Evolutionary conservation across 2,888 invertebrate species (phyloP), one percentile per base, ranked within the genome.

Genomic region (Bedellia somnulentella): DNA sequence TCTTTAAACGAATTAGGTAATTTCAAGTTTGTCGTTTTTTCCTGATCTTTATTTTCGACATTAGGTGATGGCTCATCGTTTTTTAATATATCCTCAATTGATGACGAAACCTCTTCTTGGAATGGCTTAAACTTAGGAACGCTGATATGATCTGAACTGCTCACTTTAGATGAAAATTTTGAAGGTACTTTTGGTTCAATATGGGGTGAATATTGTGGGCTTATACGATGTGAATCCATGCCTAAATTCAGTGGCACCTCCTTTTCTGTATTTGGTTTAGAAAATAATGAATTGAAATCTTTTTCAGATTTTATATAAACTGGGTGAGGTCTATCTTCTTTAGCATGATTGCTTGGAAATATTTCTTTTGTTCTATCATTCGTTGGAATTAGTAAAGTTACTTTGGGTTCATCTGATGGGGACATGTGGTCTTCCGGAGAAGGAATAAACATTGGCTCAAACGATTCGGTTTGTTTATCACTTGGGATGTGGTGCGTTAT

Each of bases 361-460:
- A 71, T 44, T 54, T 77, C 68, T 37, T 64, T 68, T 2, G 75
- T 73, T 38, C 48, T 57, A 17, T 64, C 67, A 25, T 57, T 49
- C 8, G 52, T 55, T 1, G 66, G 40, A 36, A 68, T 33, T 18
- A 18, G 9, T 18, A 18, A 9, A 18, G 18, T 18, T 18, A 9
- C 9, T 6, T 18, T 9, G 18, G 18, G 18, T n/a, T n/a, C n/a
- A n/a, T n/a, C n/a, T n/a, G n/a, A n/a, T n/a, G n/a, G n/a, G n/a
- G n/a, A n/a, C 42, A 76, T 46, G 44, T 82, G 82, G 42, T 87
- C 87, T 8, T 80, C 79, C 1, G 89, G 88, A 1, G 89, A 89
- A 1, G 89, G 87, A 41, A 89, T 83, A 42, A 89, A 90, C 75
- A 89, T 86, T 0, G 89, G 89, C 43, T 88, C 87, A 47, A 89